Percentiles rank a stretch among this genome's conserved stretches.
Evolutionary conservation across 2,797 vertebrate genomes (phyloP).

Genomic region (Holocentrus rufus): DNA sequence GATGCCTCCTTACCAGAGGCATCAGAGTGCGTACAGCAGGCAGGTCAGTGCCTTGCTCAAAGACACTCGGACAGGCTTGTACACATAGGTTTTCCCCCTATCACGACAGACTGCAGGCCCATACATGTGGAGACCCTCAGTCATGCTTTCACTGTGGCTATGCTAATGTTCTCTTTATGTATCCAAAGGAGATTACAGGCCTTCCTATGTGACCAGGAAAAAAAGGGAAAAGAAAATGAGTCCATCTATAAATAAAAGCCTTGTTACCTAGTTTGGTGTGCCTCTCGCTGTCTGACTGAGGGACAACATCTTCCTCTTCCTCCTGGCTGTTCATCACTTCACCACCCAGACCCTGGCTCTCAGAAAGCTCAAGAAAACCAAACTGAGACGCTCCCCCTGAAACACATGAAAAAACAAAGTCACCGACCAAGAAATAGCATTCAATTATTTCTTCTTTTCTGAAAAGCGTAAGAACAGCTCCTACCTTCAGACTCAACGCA

Average conservation of each 20-base stretch:
- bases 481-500: slow-evolving; percentile 83
- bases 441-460: no score
- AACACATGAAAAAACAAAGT: slow-evolving; percentile 24
- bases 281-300: slow-evolving; percentile 55
- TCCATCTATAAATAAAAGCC: slow-evolving; percentile 25
- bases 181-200: neutral
- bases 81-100: neutral
- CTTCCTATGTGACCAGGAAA: neutral
- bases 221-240: neutral
- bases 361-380: slow-evolving; percentile 89
- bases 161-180: neutral
- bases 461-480: neutral
- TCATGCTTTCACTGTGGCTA: neutral
- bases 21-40: neutral
- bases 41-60: neutral
- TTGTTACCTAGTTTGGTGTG: slow-evolving; percentile 37
- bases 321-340: slow-evolving; percentile 57
- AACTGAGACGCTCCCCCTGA: slow-evolving; percentile 87
- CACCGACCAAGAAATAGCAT: neutral
- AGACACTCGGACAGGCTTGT: neutral
- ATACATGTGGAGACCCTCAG: neutral
- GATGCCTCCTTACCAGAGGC: neutral
- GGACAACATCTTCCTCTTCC: slow-evolving; percentile 23
- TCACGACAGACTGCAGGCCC: neutral
- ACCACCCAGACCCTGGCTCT: slow-evolving; percentile 87